Conservation (phyloP, 2,113 vertebrate genomes). For the Pelecanoides urinatrix region DNA sequence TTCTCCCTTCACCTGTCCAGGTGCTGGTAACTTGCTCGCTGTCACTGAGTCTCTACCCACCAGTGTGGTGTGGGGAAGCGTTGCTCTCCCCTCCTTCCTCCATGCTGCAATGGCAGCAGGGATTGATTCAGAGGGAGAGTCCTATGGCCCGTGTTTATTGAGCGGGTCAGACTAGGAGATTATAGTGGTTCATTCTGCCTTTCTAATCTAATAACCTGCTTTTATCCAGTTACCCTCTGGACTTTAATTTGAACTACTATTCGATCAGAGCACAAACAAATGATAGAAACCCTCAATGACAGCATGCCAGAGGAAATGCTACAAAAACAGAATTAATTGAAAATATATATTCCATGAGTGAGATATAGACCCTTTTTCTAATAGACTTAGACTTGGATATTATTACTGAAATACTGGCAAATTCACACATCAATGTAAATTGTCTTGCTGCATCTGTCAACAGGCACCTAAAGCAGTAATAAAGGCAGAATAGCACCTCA, state of each 20-base stretch:
- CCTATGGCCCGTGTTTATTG: neutral
- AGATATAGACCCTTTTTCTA: constrained; percentile 48
- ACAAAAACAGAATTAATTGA: constrained; percentile 57
- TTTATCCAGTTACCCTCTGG: constrained; percentile 50
- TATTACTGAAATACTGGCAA: constrained; percentile 67
- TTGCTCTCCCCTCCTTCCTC: neutral
- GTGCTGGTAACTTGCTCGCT: neutral
- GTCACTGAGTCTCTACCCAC: rapidly evolving
- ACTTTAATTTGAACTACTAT: constrained; percentile 37
- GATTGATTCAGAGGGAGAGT: neutral
- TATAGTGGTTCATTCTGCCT: neutral
- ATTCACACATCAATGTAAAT: constrained; percentile 73
- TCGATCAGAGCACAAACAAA: constrained; percentile 14
- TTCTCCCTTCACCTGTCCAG: neutral
- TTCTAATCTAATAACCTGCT: constrained; percentile 50
- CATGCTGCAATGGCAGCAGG: neutral
- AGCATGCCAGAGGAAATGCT: constrained; percentile 45
- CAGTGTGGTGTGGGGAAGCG: neutral
- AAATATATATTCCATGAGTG: constrained; percentile 61
- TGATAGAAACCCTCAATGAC: neutral
- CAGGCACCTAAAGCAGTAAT: constrained; percentile 72
- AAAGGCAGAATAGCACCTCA: constrained; percentile 73
- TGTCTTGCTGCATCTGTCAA: constrained; percentile 69
- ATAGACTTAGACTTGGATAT: constrained; percentile 60
- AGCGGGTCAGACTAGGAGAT: neutral